These are phyloP conservation scores for human DNA, from an alignment of 2,113 vertebrate genomes.

Conservation along the genomic window DNA sequence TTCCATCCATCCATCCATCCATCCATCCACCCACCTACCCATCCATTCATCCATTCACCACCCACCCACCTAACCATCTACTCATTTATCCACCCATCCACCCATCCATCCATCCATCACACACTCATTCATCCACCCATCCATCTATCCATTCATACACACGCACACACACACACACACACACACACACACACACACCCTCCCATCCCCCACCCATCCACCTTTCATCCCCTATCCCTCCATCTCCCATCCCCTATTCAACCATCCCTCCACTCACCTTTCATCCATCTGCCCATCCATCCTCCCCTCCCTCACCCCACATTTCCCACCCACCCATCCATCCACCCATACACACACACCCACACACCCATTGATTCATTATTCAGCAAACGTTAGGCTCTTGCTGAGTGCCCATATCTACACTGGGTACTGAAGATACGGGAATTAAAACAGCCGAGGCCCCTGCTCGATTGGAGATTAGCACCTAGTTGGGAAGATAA, in stretches of 20 bases:
- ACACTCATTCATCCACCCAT: not conserved
- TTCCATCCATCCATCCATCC: no score
- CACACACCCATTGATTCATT: not conserved
- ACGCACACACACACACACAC: not conserved
- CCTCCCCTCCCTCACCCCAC: not conserved
- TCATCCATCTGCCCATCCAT: not conserved
- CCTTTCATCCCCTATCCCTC: not conserved
- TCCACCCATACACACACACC: no score
- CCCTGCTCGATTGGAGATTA: not conserved
- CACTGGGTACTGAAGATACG: not conserved
- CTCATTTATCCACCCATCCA: not conserved
- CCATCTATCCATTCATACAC: not conserved
- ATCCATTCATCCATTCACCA: no score
- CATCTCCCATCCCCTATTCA: not conserved
- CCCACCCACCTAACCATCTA: no score
- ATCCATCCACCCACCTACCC: no score
- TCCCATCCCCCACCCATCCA: no score
- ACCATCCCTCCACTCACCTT: not conserved
- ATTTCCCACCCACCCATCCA: no score
- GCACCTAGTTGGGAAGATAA: not conserved
- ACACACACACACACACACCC: not conserved
- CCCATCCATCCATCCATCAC: accelerated
- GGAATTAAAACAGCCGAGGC: not conserved
- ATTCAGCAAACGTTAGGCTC: not conserved
- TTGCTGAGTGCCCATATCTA: not conserved